These are phyloP conservation scores for Pseudomyrmex cubaensis DNA, from an alignment of 1,140 invertebrate genomes.

Conservation along the genomic window DNA sequence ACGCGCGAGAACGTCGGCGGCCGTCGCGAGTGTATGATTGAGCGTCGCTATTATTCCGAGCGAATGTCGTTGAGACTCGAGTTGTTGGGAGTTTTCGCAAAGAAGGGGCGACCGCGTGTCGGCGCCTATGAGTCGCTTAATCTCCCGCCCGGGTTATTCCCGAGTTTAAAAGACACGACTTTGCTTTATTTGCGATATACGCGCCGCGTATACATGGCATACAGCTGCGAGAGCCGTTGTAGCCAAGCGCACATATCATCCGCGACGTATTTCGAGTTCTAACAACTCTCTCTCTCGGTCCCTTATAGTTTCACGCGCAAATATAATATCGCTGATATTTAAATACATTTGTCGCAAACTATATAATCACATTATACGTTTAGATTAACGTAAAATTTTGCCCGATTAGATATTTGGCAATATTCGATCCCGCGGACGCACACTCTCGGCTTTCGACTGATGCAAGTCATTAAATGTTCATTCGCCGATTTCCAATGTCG, in stretches of 20 bases:
- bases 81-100: neutral
- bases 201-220: too few species aligned
- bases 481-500: slow-evolving; percentile 37
- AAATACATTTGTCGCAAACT: too few species aligned
- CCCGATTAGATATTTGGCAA: neutral
- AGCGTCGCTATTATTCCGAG: slow-evolving; percentile 32
- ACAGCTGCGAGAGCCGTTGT: neutral
- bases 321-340: too few species aligned
- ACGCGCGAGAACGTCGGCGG: slow-evolving; percentile 30
- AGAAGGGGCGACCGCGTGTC: neutral
- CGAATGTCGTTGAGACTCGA: slow-evolving; percentile 3
- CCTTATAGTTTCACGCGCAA: too few species aligned
- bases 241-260: too few species aligned
- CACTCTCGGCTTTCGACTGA: slow-evolving; percentile 28
- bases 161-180: neutral
- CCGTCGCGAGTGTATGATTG: slow-evolving; percentile 8
- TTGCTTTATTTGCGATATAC: neutral
- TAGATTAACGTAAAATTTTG: neutral
- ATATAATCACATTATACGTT: too few species aligned
- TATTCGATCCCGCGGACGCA: neutral
- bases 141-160: neutral
- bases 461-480: slow-evolving; percentile 42
- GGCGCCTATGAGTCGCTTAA: neutral
- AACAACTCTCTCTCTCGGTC: too few species aligned
- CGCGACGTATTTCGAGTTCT: too few species aligned